Base-by-base conservation (phyloP, 2,888 invertebrate genomes). In the Cheilosia urbana region DNA sequence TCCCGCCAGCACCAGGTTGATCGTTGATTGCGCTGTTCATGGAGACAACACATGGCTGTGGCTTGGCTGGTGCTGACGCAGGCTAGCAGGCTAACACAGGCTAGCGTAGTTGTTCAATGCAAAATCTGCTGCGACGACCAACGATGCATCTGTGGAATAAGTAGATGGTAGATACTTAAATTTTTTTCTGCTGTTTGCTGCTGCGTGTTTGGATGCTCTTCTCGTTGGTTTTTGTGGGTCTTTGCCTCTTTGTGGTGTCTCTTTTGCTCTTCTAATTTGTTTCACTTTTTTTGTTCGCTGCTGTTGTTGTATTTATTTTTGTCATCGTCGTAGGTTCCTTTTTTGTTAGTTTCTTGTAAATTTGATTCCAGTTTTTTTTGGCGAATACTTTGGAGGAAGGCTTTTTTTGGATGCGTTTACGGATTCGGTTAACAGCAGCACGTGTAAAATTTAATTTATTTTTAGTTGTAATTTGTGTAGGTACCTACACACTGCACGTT, bases 301-400 rank as follows among this genome's bases (percentile, higher is more conserved):
- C 15, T 66, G 9, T 55, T 83, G 9, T 58, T 53, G 57, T 75
- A 68, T 72, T 81, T 85, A 73, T 85, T 81, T 85, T 76, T 62
- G 66, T 76, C 62, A 45, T 76, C 58, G 63, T 75, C 57, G 71
- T 65, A 60, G 73, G 66, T 63, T 72, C 80, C 53, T 81, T 77
- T 71, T 80, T 80, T 55, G 71, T 76, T 76, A 71, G 47, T 42
- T 51, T 57, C 47, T 37, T 79, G 65, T 65, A 77, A 69, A 68
- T 76, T 65, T 51, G 27, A 80, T 85, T 85, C 85, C 80, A 85
- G 85, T 77, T 85, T 78, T 85, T 62, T 69, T 80, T 80, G 60
- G 82, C 62, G 49, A 77, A 77, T 66, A 55, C 53, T 66, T 71
- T 75, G 21, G 24, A 65, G 49, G 27, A 53, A 45, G 9, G 30